phyloP scores from a whole-genome alignment of 2,797 vertebrate species.

The Danio aesculapii region DNA sequence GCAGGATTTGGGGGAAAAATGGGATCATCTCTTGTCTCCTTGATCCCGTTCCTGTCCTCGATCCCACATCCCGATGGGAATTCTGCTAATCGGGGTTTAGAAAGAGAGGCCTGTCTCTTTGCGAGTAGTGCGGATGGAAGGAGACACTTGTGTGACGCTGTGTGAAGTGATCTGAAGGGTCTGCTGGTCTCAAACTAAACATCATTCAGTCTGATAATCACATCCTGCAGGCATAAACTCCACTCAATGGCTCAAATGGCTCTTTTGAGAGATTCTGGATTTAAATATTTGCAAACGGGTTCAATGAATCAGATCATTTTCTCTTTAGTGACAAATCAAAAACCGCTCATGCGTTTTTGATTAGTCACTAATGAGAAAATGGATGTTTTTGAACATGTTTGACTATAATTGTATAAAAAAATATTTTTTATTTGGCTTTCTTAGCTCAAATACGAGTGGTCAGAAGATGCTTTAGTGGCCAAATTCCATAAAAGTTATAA shows the following conservation, averaged over 20 bases:
- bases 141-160: conserved; percentile 2
- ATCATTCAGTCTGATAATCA: conserved; percentile 8
- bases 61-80: conserved; percentile 41
- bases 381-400: too few relatives aligned
- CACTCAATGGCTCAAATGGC: neutral
- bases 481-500: too few relatives aligned
- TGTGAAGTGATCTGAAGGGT: conserved; percentile 27
- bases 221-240: neutral
- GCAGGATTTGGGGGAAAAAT: conserved; percentile 9
- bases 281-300: neutral
- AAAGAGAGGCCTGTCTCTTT: conserved; percentile 23
- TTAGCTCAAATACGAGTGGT: too few relatives aligned
- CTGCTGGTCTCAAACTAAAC: neutral
- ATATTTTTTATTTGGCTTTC: too few relatives aligned
- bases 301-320: neutral
- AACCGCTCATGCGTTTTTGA: too few relatives aligned
- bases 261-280: too few relatives aligned
- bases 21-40: conserved; percentile 44
- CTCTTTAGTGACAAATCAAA: too few relatives aligned
- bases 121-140: neutral
- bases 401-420: too few relatives aligned
- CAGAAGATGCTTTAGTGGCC: too few relatives aligned
- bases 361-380: too few relatives aligned
- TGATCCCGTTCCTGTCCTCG: conserved; percentile 48
- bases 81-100: conserved; percentile 40